These are phyloP conservation scores for Octonoba sinensis DNA, from an alignment of 2,888 invertebrate genomes.

Conservation along the genomic window DNA sequence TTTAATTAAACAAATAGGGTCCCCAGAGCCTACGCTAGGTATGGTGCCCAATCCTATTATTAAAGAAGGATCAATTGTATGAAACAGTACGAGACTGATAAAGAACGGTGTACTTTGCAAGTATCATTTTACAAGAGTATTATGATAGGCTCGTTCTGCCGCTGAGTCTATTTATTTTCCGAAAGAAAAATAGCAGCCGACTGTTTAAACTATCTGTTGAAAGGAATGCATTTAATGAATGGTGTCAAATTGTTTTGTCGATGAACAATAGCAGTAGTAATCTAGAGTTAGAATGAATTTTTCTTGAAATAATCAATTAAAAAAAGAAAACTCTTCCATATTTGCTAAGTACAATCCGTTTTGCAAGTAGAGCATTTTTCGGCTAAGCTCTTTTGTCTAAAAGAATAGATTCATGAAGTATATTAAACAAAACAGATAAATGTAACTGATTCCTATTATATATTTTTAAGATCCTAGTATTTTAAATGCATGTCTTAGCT, in stretches of 20 bases:
- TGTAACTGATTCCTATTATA: no score
- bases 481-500: no score
- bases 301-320: constrained; percentile 49
- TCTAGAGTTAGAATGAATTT: constrained; percentile 34
- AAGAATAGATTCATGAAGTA: no score
- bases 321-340: constrained; percentile 21
- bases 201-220: constrained; percentile 43
- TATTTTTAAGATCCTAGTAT: no score
- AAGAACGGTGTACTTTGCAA: constrained; percentile 18
- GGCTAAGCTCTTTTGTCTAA: no score
- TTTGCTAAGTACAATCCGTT: no score
- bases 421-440: no score
- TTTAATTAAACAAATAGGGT: constrained; percentile 62
- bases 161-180: constrained; percentile 14
- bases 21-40: constrained; percentile 29
- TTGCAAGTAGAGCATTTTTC: no score
- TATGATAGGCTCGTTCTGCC: constrained; percentile 8
- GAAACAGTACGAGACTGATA: constrained; percentile 30
- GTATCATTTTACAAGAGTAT: constrained; percentile 55
- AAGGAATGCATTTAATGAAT: constrained; percentile 39
- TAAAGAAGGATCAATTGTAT: constrained; percentile 49
- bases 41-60: constrained; percentile 49
- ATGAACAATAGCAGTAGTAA: constrained; percentile 21
- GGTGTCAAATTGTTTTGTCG: constrained; percentile 53
- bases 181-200: constrained; percentile 35